These are phyloP conservation scores for Odocoileus virginianus DNA, from an alignment of 2,113 vertebrate genomes.

Conservation along the genomic window DNA sequence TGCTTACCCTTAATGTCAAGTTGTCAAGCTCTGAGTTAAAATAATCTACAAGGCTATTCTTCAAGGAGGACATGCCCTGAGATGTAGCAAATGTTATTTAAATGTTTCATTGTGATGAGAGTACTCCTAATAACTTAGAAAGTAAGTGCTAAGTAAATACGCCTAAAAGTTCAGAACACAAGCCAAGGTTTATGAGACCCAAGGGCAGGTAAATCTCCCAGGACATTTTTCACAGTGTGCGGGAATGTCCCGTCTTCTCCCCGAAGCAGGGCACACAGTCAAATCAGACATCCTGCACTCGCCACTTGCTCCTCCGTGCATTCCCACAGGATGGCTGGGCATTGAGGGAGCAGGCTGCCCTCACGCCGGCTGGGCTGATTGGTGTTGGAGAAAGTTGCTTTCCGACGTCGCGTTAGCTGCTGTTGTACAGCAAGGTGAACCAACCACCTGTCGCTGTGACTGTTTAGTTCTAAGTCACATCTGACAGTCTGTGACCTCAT, in stretches of 20 bases:
- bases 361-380: fast-evolving
- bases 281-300: neutral
- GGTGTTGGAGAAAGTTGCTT: neutral
- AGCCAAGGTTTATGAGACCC: neutral
- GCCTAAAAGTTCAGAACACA: neutral
- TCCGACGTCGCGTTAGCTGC: too few relatives aligned
- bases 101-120: neutral
- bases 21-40: neutral
- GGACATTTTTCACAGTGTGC: fast-evolving
- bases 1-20: neutral
- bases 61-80: fast-evolving
- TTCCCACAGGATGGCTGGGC: neutral
- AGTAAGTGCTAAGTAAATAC: neutral
- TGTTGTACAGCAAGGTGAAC: neutral
- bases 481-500: neutral
- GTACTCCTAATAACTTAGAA: neutral
- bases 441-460: neutral
- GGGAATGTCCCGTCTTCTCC: neutral
- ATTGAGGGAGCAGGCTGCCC: neutral
- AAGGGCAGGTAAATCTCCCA: neutral
- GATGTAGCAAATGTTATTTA: neutral
- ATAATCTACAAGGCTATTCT: neutral
- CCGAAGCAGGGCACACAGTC: fast-evolving
- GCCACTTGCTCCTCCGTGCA: neutral
- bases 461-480: neutral